Base-by-base conservation (phyloP, 1,140 invertebrate genomes). In the Drosophila kohkoa region DNA sequence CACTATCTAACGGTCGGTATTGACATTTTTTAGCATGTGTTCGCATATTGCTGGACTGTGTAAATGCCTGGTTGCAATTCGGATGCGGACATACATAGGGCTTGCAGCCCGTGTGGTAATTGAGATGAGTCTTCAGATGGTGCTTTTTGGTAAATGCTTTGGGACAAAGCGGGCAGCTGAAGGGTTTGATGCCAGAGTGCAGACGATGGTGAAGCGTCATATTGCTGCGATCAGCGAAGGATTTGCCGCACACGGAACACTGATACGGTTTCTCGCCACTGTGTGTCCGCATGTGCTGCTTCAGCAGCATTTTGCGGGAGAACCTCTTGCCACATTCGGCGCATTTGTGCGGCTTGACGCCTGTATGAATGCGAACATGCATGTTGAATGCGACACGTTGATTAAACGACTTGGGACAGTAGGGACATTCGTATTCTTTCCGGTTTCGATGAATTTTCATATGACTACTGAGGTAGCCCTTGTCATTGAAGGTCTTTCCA, bases 81-180 rank as follows among this genome's bases (percentile, higher is more conserved):
- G 94, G 93, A 73, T 96, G 95, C 3, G 95, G 93, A 81, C 96
- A 97, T 1, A 95, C 94, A 77, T 97, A 97, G 0, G 96, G 96
- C 76, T 96, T 96, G 35, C 95, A 94, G 0, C 96, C 96, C 0
- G 95, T 96, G 81, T 96, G 96, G 74, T 96, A 96, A 88, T 97
- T 97, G 28, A 97, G 93, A 91, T 97, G 97, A 0, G 97, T 97
- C 91, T 97, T 96, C 7, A 97, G 93, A 79, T 96, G 96, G 79
- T 97, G 95, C 77, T 97, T 97, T 93, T 97, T 98, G 32, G 97
- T 96, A 92, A 98, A 98, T 2, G 96, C 95, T 73, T 98, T 97
- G 3, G 96, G 95, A 87, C 98, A 99, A 1, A 97, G 92, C 1
- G 95, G 95, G 85, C 98, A 98, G 25, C 96, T 95, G 91, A 98